Percentiles rank a stretch among this genome's conserved stretches.
Conservation (phyloP, 2,113 vertebrate genomes). For the Grammomys surdaster region DNA sequence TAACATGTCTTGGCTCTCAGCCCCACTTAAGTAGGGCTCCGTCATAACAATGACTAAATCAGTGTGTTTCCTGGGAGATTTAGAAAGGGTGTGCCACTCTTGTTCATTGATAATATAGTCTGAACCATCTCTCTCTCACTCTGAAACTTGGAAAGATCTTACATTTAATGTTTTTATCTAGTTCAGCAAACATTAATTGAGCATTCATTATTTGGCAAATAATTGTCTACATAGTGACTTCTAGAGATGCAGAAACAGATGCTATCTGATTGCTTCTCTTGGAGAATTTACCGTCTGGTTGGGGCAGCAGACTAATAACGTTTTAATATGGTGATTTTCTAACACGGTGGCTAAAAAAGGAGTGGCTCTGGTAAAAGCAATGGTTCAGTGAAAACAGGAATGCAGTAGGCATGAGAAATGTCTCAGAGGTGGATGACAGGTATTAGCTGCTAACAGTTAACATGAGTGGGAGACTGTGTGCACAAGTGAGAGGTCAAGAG, state of each 20-base stretch:
- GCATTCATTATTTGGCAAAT: slow-evolving; percentile 62
- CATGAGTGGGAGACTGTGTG: background rate
- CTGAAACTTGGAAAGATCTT: slow-evolving; percentile 40
- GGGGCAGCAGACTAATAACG: background rate
- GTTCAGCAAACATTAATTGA: slow-evolving; percentile 41
- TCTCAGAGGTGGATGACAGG: background rate
- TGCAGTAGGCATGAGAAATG: background rate
- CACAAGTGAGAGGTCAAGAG: background rate
- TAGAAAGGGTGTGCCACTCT: background rate
- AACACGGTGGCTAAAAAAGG: background rate
- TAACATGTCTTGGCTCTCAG: background rate
- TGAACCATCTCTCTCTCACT: slow-evolving; percentile 16
- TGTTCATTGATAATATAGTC: slow-evolving; percentile 31
- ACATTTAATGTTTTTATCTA: slow-evolving; percentile 33
- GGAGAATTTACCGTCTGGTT: background rate
- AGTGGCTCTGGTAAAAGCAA: background rate
- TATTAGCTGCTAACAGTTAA: background rate
- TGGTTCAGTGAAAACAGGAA: background rate
- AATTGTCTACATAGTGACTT: background rate
- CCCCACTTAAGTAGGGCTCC: background rate
- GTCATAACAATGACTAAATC: slow-evolving; percentile 26
- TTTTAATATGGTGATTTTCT: background rate
- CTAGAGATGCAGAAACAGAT: slow-evolving; percentile 26
- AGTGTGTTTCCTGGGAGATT: background rate
- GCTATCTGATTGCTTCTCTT: background rate